phyloP scores from a whole-genome alignment of 1,140 invertebrate genomes.

The Leptoteleia sp. region DNA sequence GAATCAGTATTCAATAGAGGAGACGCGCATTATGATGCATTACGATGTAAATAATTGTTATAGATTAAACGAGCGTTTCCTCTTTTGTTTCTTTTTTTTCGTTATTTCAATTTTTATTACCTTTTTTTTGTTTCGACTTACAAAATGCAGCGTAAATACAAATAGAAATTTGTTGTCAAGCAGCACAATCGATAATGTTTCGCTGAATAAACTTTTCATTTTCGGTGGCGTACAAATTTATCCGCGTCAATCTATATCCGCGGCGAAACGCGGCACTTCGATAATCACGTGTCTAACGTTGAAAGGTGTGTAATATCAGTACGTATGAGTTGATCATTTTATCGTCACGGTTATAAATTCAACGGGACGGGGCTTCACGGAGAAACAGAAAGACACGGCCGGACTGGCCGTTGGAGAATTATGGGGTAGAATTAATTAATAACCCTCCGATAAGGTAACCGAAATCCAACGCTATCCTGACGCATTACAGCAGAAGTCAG shows the following conservation, averaged over 20 bases:
- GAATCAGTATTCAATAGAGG: neutral
- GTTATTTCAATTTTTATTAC: no score
- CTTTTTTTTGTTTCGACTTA: no score
- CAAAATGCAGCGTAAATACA: no score
- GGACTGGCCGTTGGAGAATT: constrained; percentile 35
- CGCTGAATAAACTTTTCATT: constrained; percentile 11
- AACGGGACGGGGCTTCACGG: constrained; percentile 42
- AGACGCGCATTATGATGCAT: no score
- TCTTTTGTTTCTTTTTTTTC: no score
- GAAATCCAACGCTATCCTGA: constrained; percentile 63
- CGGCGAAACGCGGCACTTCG: constrained; percentile 4
- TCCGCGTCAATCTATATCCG: constrained; percentile 8
- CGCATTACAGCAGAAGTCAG: constrained; percentile 61
- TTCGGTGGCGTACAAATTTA: no score
- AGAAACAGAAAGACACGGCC: constrained; percentile 56
- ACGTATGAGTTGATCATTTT: constrained; percentile 36
- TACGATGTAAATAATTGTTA: neutral
- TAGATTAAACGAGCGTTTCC: no score
- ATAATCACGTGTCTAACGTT: constrained; percentile 42
- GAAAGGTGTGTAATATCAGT: constrained; percentile 43
- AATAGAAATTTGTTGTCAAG: no score
- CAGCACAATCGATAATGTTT: neutral
- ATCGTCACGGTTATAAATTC: constrained; percentile 56
- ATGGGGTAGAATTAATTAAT: constrained; percentile 65
- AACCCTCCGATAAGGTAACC: constrained; percentile 61